Evolutionary conservation across 2,797 vertebrate genomes (phyloP).

Genomic region (Florisuga fusca): DNA sequence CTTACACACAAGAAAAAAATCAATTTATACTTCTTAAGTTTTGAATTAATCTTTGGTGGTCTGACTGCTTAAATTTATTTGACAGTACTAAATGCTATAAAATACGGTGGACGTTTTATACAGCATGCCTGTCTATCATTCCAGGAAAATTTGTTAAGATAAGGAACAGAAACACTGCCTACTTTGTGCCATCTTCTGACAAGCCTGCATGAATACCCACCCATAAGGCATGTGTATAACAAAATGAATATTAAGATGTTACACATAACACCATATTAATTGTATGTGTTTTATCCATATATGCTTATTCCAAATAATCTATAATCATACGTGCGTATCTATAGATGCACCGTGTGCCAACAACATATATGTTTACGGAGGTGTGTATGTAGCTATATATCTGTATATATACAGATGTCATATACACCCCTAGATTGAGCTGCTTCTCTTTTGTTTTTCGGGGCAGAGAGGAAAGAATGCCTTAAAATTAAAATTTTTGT

Average conservation of each 20-base stretch:
- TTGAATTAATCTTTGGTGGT: neutral
- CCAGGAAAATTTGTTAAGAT: neutral
- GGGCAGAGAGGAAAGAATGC: neutral
- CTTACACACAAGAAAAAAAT: neutral
- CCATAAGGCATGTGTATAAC: neutral
- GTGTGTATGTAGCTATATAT: neutral
- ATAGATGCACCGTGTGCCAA: neutral
- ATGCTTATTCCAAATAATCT: neutral
- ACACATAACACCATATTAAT: neutral
- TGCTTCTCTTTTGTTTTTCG: neutral
- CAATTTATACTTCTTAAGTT: neutral
- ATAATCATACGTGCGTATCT: neutral
- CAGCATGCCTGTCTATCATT: neutral
- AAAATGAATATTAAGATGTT: neutral
- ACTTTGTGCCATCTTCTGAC: neutral
- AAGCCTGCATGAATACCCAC: neutral
- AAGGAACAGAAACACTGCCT: neutral
- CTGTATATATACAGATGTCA: neutral
- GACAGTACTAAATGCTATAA: neutral
- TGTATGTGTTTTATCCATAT: neutral
- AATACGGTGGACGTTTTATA: neutral
- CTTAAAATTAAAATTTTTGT: neutral
- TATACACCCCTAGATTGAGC: neutral
- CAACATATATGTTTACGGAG: neutral
- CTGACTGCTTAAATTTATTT: neutral